Evolutionary conservation across 2,797 vertebrate species (phyloP).

Genomic region (Anguilla anguilla): DNA sequence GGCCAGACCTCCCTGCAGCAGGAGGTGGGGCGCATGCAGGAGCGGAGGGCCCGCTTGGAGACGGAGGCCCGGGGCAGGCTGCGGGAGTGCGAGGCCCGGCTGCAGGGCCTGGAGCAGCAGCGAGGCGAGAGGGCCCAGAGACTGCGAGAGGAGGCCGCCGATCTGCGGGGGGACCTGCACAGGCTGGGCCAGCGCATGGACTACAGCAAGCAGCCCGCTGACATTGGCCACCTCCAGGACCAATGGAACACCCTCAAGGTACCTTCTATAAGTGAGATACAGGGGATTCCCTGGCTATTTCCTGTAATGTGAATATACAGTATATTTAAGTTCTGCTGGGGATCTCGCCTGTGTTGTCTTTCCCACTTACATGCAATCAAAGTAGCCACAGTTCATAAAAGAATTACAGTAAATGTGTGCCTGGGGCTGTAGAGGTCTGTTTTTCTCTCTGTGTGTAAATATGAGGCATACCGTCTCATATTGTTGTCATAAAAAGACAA

Average conservation of each 20-base stretch:
- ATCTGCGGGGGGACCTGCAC: slow-evolving; percentile 68
- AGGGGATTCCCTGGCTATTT: not conserved
- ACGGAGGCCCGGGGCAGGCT: slow-evolving; percentile 58
- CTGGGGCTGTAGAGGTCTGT: not conserved
- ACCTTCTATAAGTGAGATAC: not conserved
- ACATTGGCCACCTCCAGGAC: slow-evolving; percentile 67
- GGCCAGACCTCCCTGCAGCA: slow-evolving; percentile 66
- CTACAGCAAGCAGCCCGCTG: slow-evolving; percentile 60
- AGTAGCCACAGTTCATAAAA: not conserved
- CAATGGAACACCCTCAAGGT: slow-evolving; percentile 75
- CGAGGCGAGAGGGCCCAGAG: slow-evolving; percentile 34
- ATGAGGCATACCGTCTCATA: not conserved
- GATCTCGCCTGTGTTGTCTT: not conserved
- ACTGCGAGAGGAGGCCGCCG: slow-evolving; percentile 59
- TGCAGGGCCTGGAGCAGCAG: slow-evolving; percentile 58
- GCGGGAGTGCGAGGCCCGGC: slow-evolving; percentile 49
- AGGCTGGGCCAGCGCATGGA: slow-evolving; percentile 67
- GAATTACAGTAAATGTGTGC: not conserved
- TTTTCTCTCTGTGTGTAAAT: not conserved
- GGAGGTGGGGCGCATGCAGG: slow-evolving; percentile 67
- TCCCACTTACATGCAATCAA: not conserved
- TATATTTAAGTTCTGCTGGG: not conserved
- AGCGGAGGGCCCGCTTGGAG: slow-evolving; percentile 63
- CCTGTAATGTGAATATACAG: not conserved
- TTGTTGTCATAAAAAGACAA: not conserved